Evolutionary conservation across 2,888 invertebrate species (phyloP), one percentile per base, ranked within the genome.

Genomic region (Dryomyza anilis): DNA sequence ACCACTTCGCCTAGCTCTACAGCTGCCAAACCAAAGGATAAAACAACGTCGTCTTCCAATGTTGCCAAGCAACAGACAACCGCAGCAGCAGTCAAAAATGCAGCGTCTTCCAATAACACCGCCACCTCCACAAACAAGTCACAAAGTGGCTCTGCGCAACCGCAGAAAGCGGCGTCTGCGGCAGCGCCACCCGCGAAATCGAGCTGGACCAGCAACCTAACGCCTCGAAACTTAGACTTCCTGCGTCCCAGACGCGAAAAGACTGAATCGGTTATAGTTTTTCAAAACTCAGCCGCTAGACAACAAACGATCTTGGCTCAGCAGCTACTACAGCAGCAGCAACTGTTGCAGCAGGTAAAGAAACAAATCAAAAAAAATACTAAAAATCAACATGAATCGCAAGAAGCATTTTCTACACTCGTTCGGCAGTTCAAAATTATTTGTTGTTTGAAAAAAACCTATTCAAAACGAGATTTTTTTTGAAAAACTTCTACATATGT

Each of bases 211-310:
- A 80, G 70, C 73, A 85, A 72, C 82, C 75, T 76, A 78, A 80
- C 67, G 71, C 78, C 68, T 70, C 74, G 63, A 70, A 82, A 76
- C 76, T 81, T 75, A 73, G 83, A 84, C 77, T 84, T 88, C 71
- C 80, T 89, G 73, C 87, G 87, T 76, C 92, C 92, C 58, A 87
- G 94, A 77, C 87, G 94, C 76, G 94, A 94, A 87, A 93, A 93
- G 86, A 94, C 94, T 78, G 94, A 94, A 85, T 93, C 93, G 67
- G 92, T 93, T 83, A 93, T 94, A 80, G 89, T 92, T 75, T 87
- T 92, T 79, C 87, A 91, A 76, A 89, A 86, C 81, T 85, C 86
- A 56, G 85, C 86, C 67, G 84, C 84, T 66, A 81, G 86, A 29
- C 85, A 84, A 12, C 76, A 76, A 70, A 81, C 85, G 53, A 73